These are phyloP conservation scores for Tortrix viridana DNA, from an alignment of 2,888 invertebrate genomes.

Conservation along the genomic window DNA sequence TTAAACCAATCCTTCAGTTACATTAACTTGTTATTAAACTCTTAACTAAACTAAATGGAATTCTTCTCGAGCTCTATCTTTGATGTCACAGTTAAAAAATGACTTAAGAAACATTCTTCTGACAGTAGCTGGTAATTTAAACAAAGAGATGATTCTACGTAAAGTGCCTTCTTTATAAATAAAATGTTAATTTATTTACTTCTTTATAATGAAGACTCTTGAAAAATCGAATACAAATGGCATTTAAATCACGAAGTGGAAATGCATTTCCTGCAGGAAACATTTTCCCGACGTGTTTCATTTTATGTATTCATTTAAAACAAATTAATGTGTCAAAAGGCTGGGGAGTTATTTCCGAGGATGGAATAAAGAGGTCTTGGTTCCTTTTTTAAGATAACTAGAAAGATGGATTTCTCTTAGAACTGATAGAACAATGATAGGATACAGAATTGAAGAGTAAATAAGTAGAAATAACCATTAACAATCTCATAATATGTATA, in stretches of 20 bases:
- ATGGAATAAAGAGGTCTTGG: conserved; percentile 17
- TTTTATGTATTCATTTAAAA: conserved; percentile 32
- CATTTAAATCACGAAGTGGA: conserved; percentile 19
- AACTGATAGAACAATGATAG: too few species aligned
- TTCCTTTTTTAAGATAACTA: conserved; percentile 13
- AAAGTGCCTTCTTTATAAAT: too few species aligned
- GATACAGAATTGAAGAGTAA: background rate
- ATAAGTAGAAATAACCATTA: too few species aligned
- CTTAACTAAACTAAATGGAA: too few species aligned
- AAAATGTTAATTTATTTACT: conserved; percentile 1
- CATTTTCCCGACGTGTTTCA: conserved; percentile 22
- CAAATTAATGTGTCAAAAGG: conserved; percentile 25
- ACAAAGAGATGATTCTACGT: too few species aligned
- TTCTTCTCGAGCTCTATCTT: too few species aligned
- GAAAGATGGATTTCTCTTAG: background rate
- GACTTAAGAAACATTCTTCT: too few species aligned
- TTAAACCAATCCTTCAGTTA: too few species aligned
- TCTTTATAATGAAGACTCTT: background rate
- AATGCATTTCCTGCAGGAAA: conserved; percentile 25
- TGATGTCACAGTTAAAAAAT: too few species aligned
- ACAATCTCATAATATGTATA: too few species aligned
- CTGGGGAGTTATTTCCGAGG: conserved; percentile 20
- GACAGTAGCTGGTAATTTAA: too few species aligned
- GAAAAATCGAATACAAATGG: conserved; percentile 1
- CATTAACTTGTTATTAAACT: too few species aligned